Conservation (phyloP, 2,888 invertebrate genomes). For the Sarcophaga variegata region DNA sequence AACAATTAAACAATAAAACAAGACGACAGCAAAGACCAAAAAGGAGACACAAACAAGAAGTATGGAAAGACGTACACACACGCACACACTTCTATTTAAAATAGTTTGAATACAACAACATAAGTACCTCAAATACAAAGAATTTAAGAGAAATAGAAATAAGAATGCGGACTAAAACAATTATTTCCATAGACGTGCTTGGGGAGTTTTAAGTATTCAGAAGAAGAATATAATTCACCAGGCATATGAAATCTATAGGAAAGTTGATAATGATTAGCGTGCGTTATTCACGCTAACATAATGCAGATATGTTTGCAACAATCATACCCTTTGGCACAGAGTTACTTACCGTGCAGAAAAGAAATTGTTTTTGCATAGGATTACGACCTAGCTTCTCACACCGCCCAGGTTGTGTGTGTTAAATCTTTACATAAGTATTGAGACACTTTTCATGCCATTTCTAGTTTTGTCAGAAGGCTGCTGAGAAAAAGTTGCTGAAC, state of each 20-base stretch:
- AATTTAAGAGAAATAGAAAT: slow-evolving; percentile 9
- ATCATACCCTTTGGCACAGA: too few species aligned
- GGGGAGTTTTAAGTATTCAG: slow-evolving; percentile 33
- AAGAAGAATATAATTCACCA: background rate
- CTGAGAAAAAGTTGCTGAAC: too few species aligned
- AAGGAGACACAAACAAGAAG: background rate
- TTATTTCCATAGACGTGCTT: slow-evolving; percentile 62
- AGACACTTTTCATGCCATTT: too few species aligned
- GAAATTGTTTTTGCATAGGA: too few species aligned
- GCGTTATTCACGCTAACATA: background rate
- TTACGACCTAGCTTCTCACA: too few species aligned
- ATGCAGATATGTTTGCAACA: too few species aligned
- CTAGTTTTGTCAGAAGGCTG: too few species aligned
- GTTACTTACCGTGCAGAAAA: too few species aligned
- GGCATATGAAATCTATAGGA: background rate
- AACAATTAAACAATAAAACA: background rate
- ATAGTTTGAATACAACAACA: slow-evolving; percentile 56
- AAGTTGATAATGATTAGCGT: background rate
- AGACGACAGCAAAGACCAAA: slow-evolving; percentile 2
- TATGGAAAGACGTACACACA: background rate
- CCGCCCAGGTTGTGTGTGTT: too few species aligned
- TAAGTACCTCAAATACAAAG: slow-evolving; percentile 3
- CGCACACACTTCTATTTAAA: slow-evolving; percentile 52
- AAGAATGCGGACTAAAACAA: slow-evolving; percentile 43
- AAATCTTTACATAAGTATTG: too few species aligned